Percentiles rank a stretch among this genome's conserved stretches.
Conservation (phyloP, 2,113 vertebrate species). For the Chloebia gouldiae region DNA sequence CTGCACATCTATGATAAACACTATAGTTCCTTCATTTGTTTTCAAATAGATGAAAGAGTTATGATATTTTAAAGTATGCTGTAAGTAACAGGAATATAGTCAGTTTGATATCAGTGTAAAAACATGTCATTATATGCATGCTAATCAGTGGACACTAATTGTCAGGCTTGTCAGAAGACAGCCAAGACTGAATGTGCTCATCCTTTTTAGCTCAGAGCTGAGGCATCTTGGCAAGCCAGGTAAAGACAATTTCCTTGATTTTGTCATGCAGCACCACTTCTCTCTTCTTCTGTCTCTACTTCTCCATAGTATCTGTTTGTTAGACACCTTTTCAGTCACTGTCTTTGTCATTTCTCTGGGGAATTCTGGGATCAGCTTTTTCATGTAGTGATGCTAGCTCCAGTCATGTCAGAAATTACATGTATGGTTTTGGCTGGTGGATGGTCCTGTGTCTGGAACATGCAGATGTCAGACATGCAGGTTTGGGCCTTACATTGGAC, state of each 20-base stretch:
- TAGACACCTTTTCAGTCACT: background rate
- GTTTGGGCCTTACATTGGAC: background rate
- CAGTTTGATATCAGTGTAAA: background rate
- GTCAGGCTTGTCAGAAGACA: background rate
- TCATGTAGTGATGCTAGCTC: background rate
- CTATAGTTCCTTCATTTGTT: background rate
- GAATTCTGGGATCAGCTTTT: background rate
- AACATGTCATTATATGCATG: background rate
- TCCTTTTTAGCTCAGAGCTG: background rate
- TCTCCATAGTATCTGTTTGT: background rate
- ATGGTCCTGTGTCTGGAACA: background rate
- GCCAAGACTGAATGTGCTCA: background rate
- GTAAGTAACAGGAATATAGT: background rate
- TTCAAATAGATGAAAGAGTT: background rate
- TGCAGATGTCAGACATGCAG: background rate
- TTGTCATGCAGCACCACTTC: background rate
- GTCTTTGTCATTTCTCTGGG: background rate
- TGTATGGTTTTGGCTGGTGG: background rate
- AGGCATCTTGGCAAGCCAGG: background rate
- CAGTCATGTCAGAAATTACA: background rate
- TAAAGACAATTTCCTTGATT: background rate
- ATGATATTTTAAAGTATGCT: background rate
- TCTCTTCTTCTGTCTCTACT: background rate
- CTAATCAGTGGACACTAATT: background rate
- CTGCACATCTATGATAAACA: background rate